phyloP scores from a whole-genome alignment of 2,888 invertebrate genomes.

The Leucoptera coffeella region DNA sequence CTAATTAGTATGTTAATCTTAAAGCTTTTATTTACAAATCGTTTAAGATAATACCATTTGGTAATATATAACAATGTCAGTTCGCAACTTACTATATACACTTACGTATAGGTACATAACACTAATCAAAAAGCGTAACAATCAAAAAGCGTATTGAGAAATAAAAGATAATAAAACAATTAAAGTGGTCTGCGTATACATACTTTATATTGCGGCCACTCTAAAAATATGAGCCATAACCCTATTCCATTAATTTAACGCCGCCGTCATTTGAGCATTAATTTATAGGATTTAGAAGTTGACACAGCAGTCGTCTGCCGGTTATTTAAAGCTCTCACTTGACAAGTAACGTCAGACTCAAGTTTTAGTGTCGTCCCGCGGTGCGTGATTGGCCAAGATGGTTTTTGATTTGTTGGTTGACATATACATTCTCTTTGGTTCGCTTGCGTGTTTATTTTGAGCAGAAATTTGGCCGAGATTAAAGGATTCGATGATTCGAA shows the following conservation, averaged over 20 bases:
- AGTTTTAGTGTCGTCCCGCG: conserved; percentile 26
- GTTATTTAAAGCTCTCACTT: conserved; percentile 38
- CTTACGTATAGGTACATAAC: no score
- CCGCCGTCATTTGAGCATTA: conserved; percentile 33
- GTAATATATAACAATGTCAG: no score
- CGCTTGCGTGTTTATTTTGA: conserved; percentile 1
- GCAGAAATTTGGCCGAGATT: no score
- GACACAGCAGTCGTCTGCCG: conserved; percentile 34
- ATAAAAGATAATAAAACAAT: conserved; percentile 1
- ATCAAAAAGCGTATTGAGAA: background rate
- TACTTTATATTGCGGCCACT: no score
- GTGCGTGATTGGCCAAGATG: conserved; percentile 25
- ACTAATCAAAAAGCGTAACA: no score
- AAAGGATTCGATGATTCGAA: no score
- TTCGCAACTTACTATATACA: no score
- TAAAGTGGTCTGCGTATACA: background rate
- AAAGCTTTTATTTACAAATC: no score
- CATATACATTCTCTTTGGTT: no score
- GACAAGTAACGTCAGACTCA: conserved; percentile 34
- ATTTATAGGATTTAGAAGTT: conserved; percentile 47
- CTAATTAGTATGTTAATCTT: no score
- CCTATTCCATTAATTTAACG: conserved; percentile 42
- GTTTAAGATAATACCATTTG: no score
- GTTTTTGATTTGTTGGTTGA: conserved; percentile 27
- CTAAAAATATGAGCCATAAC: conserved; percentile 39